Evolutionary conservation across 2,797 vertebrate species (phyloP).

Genomic region (Muscicapa comitata): DNA sequence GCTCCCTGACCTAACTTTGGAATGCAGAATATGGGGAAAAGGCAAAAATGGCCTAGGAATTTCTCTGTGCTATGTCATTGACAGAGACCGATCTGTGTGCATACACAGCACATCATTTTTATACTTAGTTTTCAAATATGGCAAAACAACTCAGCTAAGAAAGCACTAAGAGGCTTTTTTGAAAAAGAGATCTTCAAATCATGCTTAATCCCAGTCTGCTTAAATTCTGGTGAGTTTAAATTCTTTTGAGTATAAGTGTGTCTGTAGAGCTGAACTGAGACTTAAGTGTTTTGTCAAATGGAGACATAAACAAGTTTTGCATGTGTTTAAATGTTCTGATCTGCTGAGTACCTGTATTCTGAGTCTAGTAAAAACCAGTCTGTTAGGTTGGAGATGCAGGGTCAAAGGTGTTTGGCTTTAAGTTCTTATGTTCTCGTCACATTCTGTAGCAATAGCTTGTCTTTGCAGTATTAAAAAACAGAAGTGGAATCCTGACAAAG

Average conservation of each 20-base stretch:
- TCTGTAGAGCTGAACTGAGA: neutral
- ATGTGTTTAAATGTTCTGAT: neutral
- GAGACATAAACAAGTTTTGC: neutral
- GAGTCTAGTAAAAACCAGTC: neutral
- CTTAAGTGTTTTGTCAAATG: neutral
- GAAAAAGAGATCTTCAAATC: neutral
- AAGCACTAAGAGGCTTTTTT: neutral
- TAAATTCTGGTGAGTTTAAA: neutral
- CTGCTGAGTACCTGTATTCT: neutral
- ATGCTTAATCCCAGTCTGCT: neutral
- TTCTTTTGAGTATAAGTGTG: neutral
- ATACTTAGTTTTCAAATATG: neutral
- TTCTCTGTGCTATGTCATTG: neutral
- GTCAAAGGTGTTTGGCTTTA: neutral
- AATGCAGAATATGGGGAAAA: slow-evolving; percentile 31
- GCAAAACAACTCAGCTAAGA: neutral
- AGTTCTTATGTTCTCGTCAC: neutral
- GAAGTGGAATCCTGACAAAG: neutral
- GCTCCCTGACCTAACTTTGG: neutral
- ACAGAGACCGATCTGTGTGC: neutral
- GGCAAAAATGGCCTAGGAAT: neutral
- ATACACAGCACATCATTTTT: neutral
- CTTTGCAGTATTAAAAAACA: neutral
- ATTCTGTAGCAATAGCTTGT: neutral
- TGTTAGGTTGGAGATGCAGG: neutral